Evolutionary conservation across 2,888 invertebrate species (phyloP), one percentile per base, ranked within the genome.

Genomic region (Tenthredo mesomela): DNA sequence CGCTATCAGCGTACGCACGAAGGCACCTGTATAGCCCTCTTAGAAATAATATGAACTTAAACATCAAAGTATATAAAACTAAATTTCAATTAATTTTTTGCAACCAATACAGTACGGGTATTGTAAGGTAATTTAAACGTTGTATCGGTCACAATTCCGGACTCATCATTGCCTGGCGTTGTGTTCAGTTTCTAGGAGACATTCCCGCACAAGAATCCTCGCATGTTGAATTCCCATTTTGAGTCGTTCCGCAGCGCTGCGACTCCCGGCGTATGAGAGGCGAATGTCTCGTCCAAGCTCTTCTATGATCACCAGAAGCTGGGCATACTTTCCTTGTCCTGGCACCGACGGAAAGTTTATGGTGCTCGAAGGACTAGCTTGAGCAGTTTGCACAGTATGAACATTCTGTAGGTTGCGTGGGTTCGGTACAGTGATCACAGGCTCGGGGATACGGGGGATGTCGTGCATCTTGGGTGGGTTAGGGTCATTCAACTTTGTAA

Each of bases 241-340:
- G 33, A 93, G 89, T 10, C 93, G 90, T 75, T 93, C 93, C 1
- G 93, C 93, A 18, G 93, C 93, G 83, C 93, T 93, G 21, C 93
- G 92, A 84, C 93, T 93, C 3, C 93, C 93, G 2, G 93, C 93
- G 70, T 93, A 93, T 4, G 93, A 93, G 29, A 93, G 88, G 86
- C 93, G 93, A 87, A 93, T 93, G 80, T 94, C 94, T 86, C 93
- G 90, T 7, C 94, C 94, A 65, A 94, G 92, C 89, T 94, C 94
- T 87, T 94, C 94, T 84, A 94, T 94, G 54, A 94, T 93, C 25
- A 92, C 91, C 86, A 94, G 87, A 75, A 93, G 86, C 85, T 93
- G 93, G 84, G 93, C 92, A 85, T 93, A 93, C 85, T 93, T 93
- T 70, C 93, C 93, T 86, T 93, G 93, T n/a, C 93, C 93, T 65